Evolutionary conservation across 2,888 invertebrate genomes (phyloP).

Genomic region (Patella pellucida): DNA sequence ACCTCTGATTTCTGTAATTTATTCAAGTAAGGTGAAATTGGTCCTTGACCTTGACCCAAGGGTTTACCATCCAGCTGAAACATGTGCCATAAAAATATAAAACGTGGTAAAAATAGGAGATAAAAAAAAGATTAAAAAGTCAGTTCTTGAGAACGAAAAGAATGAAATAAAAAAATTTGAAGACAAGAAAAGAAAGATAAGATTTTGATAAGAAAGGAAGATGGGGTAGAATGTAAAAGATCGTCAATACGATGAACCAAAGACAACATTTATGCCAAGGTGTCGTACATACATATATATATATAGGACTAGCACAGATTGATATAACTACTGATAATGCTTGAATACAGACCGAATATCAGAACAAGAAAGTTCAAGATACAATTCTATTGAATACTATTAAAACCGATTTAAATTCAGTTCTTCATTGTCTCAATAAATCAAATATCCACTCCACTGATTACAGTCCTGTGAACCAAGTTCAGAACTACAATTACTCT

Average conservation of each 20-base stretch:
- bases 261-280: not conserved
- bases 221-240: too few species aligned
- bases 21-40: constrained; percentile 47
- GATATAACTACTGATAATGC: not conserved
- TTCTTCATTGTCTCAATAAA: too few species aligned
- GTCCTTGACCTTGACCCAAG: constrained; percentile 32
- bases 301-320: not conserved
- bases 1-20: constrained; percentile 52
- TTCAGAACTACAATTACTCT: too few species aligned
- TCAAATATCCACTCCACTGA: too few species aligned
- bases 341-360: too few species aligned
- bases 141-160: not conserved
- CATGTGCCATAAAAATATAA: too few species aligned
- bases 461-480: too few species aligned
- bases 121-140: constrained; percentile 2
- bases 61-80: constrained; percentile 30
- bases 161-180: not conserved
- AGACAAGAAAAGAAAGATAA: not conserved
- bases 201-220: constrained; percentile 10
- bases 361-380: too few species aligned
- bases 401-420: too few species aligned
- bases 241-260: not conserved
- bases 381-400: too few species aligned
- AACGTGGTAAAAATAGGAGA: not conserved
- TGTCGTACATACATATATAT: too few species aligned